Conservation (phyloP, 2,888 invertebrate genomes). For the Drosophila aldrichi region DNA sequence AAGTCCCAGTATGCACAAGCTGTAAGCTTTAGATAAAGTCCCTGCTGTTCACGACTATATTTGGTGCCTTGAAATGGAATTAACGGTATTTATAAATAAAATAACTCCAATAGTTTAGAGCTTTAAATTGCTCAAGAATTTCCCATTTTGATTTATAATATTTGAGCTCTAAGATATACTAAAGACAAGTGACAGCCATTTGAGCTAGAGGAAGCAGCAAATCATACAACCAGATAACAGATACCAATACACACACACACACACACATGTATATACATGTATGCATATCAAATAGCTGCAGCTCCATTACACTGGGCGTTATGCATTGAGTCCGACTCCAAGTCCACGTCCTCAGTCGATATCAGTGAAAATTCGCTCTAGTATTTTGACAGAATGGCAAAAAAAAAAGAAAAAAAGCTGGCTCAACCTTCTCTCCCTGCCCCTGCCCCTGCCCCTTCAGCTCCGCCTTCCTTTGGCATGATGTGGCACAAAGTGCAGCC, state of each 20-base stretch:
- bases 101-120: neutral
- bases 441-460: neutral
- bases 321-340: constrained; percentile 3
- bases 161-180: neutral
- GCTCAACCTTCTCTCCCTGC: neutral
- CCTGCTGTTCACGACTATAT: too few relatives aligned
- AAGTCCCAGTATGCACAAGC: too few relatives aligned
- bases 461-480: constrained; percentile 15
- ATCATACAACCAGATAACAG: neutral
- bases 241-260: constrained; percentile 1
- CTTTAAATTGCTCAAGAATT: neutral
- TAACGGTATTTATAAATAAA: too few relatives aligned
- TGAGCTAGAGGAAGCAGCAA: neutral
- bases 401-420: constrained; percentile 23
- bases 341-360: constrained; percentile 9
- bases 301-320: constrained; percentile 1
- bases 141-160: neutral
- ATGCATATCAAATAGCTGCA: constrained; percentile 41
- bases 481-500: constrained; percentile 41
- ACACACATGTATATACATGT: neutral
- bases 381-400: constrained; percentile 62
- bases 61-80: too few relatives aligned
- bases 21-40: too few relatives aligned
- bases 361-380: constrained; percentile 31
- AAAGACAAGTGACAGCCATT: neutral